These are phyloP conservation scores for Polymixis lichenea DNA, from an alignment of 2,888 invertebrate species.

Conservation along the genomic window DNA sequence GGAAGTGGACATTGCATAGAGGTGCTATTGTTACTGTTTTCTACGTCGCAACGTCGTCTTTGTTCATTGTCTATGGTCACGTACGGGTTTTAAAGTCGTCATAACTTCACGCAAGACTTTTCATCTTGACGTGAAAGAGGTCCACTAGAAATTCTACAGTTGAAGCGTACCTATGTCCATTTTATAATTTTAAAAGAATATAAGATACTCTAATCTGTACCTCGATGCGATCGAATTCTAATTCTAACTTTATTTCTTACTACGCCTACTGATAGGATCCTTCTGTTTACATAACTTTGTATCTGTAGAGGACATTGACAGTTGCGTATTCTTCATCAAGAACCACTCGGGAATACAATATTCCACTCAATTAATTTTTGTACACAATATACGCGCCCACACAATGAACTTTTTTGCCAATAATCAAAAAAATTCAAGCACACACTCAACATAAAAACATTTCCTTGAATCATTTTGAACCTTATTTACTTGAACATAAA, in stretches of 20 bases:
- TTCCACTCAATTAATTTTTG: slow-evolving; percentile 26
- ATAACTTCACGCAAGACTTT: slow-evolving; percentile 23
- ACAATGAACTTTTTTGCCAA: slow-evolving; percentile 20
- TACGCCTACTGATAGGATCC: background rate
- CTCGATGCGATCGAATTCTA: background rate
- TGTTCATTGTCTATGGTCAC: slow-evolving; percentile 50
- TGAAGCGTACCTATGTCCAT: background rate
- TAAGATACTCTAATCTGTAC: background rate
- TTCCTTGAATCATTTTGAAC: slow-evolving; percentile 22
- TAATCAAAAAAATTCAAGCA: slow-evolving; percentile 19
- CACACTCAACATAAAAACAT: slow-evolving; percentile 1
- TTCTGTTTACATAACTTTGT: background rate
- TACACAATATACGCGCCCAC: slow-evolving; percentile 18
- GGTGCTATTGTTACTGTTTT: slow-evolving; percentile 16
- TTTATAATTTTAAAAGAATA: background rate
- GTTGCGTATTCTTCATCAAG: background rate
- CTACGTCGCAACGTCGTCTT: slow-evolving; percentile 4
- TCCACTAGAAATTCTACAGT: background rate
- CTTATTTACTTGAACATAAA: slow-evolving; percentile 30
- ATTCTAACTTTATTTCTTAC: too few species aligned
- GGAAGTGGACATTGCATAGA: slow-evolving; percentile 17
- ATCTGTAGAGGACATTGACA: background rate
- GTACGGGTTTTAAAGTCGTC: slow-evolving; percentile 33
- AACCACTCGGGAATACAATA: slow-evolving; percentile 14
- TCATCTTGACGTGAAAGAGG: slow-evolving; percentile 11